Percentiles rank a stretch among this genome's conserved stretches.
These are phyloP conservation scores for Tenthredo notha DNA, from an alignment of 2,888 invertebrate genomes.

Conservation along the genomic window DNA sequence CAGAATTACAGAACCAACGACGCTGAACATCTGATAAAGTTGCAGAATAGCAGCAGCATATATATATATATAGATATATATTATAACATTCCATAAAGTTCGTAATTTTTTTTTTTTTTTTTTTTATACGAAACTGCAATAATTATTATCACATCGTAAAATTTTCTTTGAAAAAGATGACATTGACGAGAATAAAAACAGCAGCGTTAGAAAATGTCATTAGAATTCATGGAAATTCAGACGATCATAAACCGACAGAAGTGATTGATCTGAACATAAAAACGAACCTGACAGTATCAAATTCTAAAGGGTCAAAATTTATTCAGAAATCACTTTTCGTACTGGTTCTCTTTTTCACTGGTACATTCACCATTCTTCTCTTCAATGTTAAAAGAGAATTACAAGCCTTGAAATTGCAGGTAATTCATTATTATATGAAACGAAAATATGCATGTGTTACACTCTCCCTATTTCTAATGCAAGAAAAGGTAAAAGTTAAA, in stretches of 20 bases:
- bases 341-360: slow-evolving; percentile 62
- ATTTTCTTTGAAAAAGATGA: slow-evolving; percentile 58
- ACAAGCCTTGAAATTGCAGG: slow-evolving; percentile 68
- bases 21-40: slow-evolving; percentile 18
- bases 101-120: background rate
- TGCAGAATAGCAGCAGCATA: background rate
- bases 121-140: background rate
- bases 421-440: slow-evolving; percentile 56
- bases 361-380: slow-evolving; percentile 63
- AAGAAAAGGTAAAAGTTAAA: too few relatives aligned
- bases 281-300: slow-evolving; percentile 70
- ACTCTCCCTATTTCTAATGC: too few relatives aligned
- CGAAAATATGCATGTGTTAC: background rate
- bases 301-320: slow-evolving; percentile 65
- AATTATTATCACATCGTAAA: background rate
- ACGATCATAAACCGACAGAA: slow-evolving; percentile 61
- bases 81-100: background rate
- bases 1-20: slow-evolving; percentile 30
- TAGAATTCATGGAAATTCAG: slow-evolving; percentile 61
- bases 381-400: slow-evolving; percentile 67
- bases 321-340: slow-evolving; percentile 66
- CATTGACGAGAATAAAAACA: slow-evolving; percentile 59
- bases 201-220: slow-evolving; percentile 61
- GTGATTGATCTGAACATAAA: slow-evolving; percentile 73
- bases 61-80: too few relatives aligned